Base-by-base conservation (phyloP, 2,797 vertebrate genomes). In the Rachycentron canadum region DNA sequence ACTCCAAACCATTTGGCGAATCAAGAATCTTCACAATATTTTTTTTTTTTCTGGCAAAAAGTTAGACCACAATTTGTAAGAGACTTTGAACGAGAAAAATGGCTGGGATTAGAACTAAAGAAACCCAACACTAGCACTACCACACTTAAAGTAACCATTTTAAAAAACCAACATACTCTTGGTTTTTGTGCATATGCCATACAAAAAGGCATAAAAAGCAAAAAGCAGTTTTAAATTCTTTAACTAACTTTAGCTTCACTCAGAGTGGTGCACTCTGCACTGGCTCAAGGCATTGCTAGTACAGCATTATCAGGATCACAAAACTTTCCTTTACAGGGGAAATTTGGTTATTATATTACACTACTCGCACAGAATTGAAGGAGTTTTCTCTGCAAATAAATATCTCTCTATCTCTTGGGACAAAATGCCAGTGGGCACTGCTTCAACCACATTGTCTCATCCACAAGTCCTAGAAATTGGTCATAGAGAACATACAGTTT, bases 391-490 rank as follows among this genome's bases (percentile, higher is more conserved):
- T 69, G 50, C 14, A 49, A 58, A 47, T 59, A 49, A 10, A 49
- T 49, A 59, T 49, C 28, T 59, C 4, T 45, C 19, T 23, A 52
- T 28, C 2, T 69, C 7, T 25, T 59, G 9, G 32, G 30, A 43
- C 26, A 19, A 34, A 47, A 45, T 61, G 19, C 17, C 34, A 41
- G 14, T 32, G 21, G 10, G 72, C n/a, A 23, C 6, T 25, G 23
- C 12, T n/a, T 62, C 28, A 36, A n/a, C 16, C 25, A n/a, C n/a
- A 13, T 55, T 72, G 50, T 59, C 36, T 21, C 26, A 34, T 68
- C 28, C 45, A 34, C 17, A 67, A 1, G 49, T 64, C 43, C 16
- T 25, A 41, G 52, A 50, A 23, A 49, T 9, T 38, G 10, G 1
- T 25, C 25, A 28, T 21, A 8, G 1, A 38, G 23, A 60, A 43